A percentile compares a stretch with the other conserved stretches of the same genome.
phyloP scores from a whole-genome alignment of 2,113 vertebrate genomes.

The Danio rerio region DNA sequence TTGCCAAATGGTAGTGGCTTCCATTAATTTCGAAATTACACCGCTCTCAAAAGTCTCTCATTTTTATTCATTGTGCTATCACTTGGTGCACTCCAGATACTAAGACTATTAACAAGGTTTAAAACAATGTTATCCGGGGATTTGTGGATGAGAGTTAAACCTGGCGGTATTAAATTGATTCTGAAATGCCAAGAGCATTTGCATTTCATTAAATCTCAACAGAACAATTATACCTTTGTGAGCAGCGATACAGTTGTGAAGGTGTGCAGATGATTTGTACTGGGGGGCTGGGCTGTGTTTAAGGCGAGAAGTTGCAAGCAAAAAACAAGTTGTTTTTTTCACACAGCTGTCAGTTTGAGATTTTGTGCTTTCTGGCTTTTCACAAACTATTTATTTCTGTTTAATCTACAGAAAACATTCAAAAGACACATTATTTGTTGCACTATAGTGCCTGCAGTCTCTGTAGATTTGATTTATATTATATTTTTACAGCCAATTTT shows the following conservation, averaged over 20 bases:
- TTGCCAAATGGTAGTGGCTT: conserved; percentile 56
- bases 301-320: too few relatives aligned
- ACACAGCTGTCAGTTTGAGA: too few relatives aligned
- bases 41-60: conserved; percentile 49
- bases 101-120: conserved; percentile 63
- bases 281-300: neutral
- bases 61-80: conserved; percentile 60
- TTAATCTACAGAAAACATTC: too few relatives aligned
- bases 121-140: conserved; percentile 63
- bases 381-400: too few relatives aligned
- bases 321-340: too few relatives aligned
- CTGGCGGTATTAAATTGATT: conserved; percentile 62
- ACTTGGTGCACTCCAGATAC: conserved; percentile 55
- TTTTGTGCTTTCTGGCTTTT: too few relatives aligned
- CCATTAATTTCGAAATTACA: conserved; percentile 59
- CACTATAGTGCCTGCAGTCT: too few relatives aligned
- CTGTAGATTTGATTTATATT: too few relatives aligned
- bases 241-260: conserved; percentile 38
- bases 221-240: conserved; percentile 56
- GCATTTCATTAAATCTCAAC: conserved; percentile 59
- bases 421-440: too few relatives aligned
- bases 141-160: conserved; percentile 61
- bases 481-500: too few relatives aligned
- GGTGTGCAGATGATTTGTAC: conserved; percentile 48
- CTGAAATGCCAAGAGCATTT: conserved; percentile 57